Evolutionary conservation across 2,888 invertebrate species (phyloP).

Genomic region (Thumatha senex): DNA sequence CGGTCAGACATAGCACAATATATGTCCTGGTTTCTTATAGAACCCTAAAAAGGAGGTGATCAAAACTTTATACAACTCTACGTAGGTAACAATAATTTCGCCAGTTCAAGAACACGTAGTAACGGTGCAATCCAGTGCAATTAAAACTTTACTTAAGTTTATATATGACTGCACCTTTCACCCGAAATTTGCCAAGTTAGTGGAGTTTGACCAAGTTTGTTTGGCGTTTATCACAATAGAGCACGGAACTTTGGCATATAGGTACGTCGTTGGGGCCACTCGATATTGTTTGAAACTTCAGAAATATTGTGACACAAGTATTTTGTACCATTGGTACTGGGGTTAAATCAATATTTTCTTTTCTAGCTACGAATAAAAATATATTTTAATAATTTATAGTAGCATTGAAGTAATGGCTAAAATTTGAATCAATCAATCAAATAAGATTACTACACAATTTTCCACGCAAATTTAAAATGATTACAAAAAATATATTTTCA

Average conservation of each 20-base stretch:
- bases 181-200: conserved; percentile 61
- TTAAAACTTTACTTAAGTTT: conserved; percentile 72
- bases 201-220: conserved; percentile 47
- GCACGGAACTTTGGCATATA: conserved; percentile 49
- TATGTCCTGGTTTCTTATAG: too few species aligned
- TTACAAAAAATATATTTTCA: too few species aligned
- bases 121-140: conserved; percentile 67
- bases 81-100: too few species aligned
- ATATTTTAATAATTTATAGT: too few species aligned
- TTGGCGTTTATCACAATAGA: conserved; percentile 64
- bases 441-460: too few species aligned
- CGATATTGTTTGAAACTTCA: conserved; percentile 61
- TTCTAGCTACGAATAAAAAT: too few species aligned
- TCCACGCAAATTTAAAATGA: too few species aligned
- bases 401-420: too few species aligned
- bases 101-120: conserved; percentile 17
- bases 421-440: too few species aligned
- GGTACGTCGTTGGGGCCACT: conserved; percentile 44
- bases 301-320: conserved; percentile 49
- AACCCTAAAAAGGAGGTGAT: too few species aligned
- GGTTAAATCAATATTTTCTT: conserved; percentile 26
- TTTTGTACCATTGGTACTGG: conserved; percentile 12
- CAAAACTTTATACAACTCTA: too few species aligned
- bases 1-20: too few species aligned
- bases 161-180: conserved; percentile 76